Conservation (phyloP, 2,797 vertebrate species). For the Cossypha niveicapilla region DNA sequence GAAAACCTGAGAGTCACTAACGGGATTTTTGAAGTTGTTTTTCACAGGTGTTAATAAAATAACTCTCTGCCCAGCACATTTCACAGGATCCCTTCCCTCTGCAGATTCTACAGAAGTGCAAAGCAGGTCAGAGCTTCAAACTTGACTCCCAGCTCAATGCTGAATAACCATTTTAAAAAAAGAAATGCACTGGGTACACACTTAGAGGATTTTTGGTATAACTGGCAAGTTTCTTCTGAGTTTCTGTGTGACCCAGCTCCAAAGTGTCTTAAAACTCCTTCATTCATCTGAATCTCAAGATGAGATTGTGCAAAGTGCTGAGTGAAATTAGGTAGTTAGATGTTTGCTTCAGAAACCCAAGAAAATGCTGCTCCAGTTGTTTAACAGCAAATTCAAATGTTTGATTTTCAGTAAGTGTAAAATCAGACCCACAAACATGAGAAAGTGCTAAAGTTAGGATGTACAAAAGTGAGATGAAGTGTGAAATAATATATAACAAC, state of each 20-base stretch:
- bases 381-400: not conserved
- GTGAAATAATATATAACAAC: not conserved
- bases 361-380: not conserved
- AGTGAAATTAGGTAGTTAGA: not conserved
- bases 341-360: not conserved
- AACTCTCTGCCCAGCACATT: not conserved
- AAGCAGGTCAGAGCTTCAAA: not conserved
- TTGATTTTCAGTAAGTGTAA: not conserved
- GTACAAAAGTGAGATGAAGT: not conserved
- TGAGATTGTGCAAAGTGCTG: not conserved
- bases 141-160: not conserved
- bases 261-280: not conserved
- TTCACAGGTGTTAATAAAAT: not conserved
- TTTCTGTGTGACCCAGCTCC: not conserved
- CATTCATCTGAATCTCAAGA: not conserved
- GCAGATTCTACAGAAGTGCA: not conserved
- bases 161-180: not conserved
- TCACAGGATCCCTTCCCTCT: not conserved
- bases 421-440: not conserved
- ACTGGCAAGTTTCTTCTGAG: not conserved
- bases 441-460: not conserved
- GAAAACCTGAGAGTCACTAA: not conserved
- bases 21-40: not conserved
- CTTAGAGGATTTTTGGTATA: not conserved
- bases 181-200: fast-evolving